Evolutionary conservation across 1,140 invertebrate genomes (phyloP), one percentile per base, ranked within the genome.

Genomic region (Callitettix versicolor): DNA sequence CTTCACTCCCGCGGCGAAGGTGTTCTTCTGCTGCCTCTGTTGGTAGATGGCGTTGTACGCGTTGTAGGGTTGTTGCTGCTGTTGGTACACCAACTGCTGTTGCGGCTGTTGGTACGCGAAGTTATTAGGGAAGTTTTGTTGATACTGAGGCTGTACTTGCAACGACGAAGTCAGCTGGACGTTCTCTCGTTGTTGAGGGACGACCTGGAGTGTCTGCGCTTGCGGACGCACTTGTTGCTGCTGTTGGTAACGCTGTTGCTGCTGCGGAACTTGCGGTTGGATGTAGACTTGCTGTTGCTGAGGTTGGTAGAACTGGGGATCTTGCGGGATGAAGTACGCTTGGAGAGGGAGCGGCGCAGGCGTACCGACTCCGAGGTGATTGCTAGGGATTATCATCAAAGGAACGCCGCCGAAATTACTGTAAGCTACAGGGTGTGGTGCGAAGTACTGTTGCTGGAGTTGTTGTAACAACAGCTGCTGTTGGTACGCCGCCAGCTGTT

Each of bases 11-110:
- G 53, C 53, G 2, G 20, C 42, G 24, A 55, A 55, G 14, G 46
- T 30, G 26, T 46, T 46, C 38, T 55, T 55, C 42, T 55, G 40
- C 38, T 46, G 53, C 17, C 46, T 33, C 20, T 46, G 34, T 14
- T 55, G 53, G 30, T 47, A 48, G 20, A 55, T 11, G 5, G 53
- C 26, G 43, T 55, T 55, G 42, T 56, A 49, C 3, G 55, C 38
- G 38, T 56, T 49, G 48, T 56, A 56, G 15, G 36, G 17, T 21
- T 46, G 42, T 34, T 33, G 30, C 18, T 50, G 53, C 14, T 47
- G 55, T 9, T 56, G 33, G 14, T 11, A 36, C 3, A 4, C 1
- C 15, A n/a, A 12, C n/a, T 50, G 44, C 18, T 54, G 53, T 7
- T 53, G 26, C 6, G 30, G 21, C 26, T 54, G 52, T 6, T 14